These are phyloP conservation scores for Stomatorhinus walkeri DNA, from an alignment of 2,797 vertebrate genomes.

Conservation along the genomic window DNA sequence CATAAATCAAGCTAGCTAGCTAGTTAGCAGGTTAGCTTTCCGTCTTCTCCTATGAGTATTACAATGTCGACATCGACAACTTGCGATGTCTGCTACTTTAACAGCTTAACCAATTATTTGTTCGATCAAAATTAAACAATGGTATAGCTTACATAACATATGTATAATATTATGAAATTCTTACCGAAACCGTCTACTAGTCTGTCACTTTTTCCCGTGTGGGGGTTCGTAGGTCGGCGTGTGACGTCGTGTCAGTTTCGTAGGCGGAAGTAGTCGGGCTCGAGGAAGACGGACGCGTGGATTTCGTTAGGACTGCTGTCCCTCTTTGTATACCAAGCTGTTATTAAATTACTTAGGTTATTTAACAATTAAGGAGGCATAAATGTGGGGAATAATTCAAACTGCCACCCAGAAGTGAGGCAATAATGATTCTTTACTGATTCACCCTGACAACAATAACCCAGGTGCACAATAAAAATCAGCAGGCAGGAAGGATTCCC, in stretches of 20 bases:
- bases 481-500: not conserved
- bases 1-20: conserved; percentile 7
- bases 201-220: not conserved
- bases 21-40: not conserved
- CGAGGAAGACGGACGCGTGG: not conserved
- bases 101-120: not conserved
- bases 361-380: not conserved
- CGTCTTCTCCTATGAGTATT: not conserved
- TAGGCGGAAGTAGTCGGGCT: not conserved
- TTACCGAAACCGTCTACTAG: not conserved
- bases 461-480: not conserved
- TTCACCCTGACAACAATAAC: not conserved
- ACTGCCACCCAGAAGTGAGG: not conserved
- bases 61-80: not conserved
- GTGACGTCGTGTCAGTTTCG: not conserved
- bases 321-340: not conserved
- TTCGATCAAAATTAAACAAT: not conserved
- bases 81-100: not conserved
- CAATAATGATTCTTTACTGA: not conserved
- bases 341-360: not conserved
- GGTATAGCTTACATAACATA: not conserved
- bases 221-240: conserved; percentile 1
- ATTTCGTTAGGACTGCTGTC: not conserved
- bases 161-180: not conserved
- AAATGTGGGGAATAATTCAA: not conserved